These are phyloP conservation scores for Lophura nycthemera DNA, from an alignment of 2,113 vertebrate genomes.

Conservation along the genomic window DNA sequence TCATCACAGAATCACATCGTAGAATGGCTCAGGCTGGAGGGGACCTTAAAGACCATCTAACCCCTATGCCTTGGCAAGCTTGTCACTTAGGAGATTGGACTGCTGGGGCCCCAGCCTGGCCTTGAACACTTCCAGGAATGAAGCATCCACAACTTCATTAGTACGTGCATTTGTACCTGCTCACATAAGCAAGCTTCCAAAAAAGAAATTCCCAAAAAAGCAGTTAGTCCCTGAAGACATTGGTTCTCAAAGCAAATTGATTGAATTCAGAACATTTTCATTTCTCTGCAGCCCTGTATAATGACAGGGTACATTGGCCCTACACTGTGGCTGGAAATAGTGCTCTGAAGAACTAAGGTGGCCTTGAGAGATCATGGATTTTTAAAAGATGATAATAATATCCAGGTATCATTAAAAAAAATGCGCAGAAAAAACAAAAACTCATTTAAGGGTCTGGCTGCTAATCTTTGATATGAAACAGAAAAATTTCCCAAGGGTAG, in stretches of 20 bases:
- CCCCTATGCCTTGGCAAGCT: no score
- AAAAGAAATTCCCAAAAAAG: neutral
- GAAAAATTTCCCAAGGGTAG: neutral
- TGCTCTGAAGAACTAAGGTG: neutral
- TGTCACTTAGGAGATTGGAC: no score
- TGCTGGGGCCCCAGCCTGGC: no score
- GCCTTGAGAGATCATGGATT: neutral
- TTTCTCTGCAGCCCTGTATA: neutral
- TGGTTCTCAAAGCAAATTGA: neutral
- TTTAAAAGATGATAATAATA: neutral
- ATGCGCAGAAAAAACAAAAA: accelerated
- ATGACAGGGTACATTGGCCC: neutral
- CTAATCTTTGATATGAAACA: neutral
- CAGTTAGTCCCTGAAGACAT: neutral
- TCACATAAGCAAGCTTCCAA: neutral
- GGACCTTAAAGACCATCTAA: no score
- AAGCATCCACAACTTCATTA: neutral
- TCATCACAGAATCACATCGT: neutral
- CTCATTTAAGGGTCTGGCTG: neutral
- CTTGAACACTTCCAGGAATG: no score
- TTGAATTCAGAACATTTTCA: neutral
- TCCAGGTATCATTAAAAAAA: neutral
- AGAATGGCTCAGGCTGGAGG: no score
- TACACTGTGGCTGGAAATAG: neutral
- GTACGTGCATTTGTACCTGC: neutral